Evolutionary conservation across 2,797 vertebrate species (phyloP), one percentile per base, ranked within the genome.

Genomic region (Paedocypris micromegethes): DNA sequence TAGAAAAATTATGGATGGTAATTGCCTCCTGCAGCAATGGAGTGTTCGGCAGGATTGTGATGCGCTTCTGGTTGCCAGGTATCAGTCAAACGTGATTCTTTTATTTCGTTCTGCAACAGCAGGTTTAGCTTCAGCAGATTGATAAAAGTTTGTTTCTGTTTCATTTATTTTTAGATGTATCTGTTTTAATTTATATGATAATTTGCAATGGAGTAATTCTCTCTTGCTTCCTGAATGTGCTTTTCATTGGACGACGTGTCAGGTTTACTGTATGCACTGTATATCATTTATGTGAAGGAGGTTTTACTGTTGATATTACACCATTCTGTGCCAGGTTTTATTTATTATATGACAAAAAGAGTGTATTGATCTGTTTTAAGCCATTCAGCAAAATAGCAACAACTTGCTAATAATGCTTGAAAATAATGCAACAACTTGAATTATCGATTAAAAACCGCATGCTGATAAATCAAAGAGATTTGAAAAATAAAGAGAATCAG

Each of bases 1-100:
- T 89, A 89, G 86, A 86, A 86, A 87, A 87, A 84, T 80, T 84
- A 85, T 85, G 82, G 73, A 82, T 84, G 73, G 76, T 86, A 89
- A 90, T 90, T 88, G 85, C 88, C 85, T 88, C 83, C 86, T 80
- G 83, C 83, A 80, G 83, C 82, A 83, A 82, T 78, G 70, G 68
- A 72, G 76, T 64, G 78, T 83, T 77, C 78, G 83, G 76, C 66
- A 72, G 72, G 73, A 79, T 79, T 74, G 80, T 82, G 82, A 86
- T 83, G 83, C 81, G 81, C 82, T 84, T 84, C 85, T 83, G 85
- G 79, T 73, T 37, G 79, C 77, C 75, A 72, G 78, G 72, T 82
- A 86, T 85, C 86, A 79, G 70, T 79, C 57, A 66, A 80, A 77
- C 80, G 82, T 72, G 85, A 86, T 86, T 76, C 83, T 81, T 23